Base-by-base conservation (phyloP, 2,797 vertebrate species). In the Trichosurus vulpecula region DNA sequence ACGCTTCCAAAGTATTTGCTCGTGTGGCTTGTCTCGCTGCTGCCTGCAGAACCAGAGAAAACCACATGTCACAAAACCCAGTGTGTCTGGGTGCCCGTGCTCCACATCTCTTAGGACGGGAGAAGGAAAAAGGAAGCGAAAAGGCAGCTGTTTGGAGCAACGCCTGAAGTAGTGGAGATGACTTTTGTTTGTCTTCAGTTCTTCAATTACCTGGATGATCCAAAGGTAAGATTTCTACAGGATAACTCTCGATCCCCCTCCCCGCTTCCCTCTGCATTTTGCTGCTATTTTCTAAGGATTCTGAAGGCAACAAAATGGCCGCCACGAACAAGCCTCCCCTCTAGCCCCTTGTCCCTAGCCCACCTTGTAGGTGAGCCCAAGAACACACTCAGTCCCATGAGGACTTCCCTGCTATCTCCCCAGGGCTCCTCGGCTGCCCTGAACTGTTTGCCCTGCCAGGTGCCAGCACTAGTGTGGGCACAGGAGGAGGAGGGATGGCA, bases 1-100 rank as follows among this genome's bases (percentile, higher is more conserved):
- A 99, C 96, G 66, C 99, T 99, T 94, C 99, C 99, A 0, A 99
- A 99, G 98, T 99, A 99, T 95, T 99, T 99, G 99, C 99, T 99
- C 97, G 99, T 99, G 98, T 99, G 99, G 98, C 99, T 99, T 3
- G 98, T 98, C 96, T 98, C 98, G 91, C 99, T 99, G 97, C 99
- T 99, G 92, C 99, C 99, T 99, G 95, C 93, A 98, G 96, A 95
- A 54, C 96, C 66, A 96, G 30, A 95, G 93, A 51, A 61, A 0
- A 8, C 0, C 1, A 27, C 29, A 5, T 1, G 3, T 2, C 30
- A 96, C 81, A 91, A 0, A 12, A 52, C 52, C 13, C 2, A 8
- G 30, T 0, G 9, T 2, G 29, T 61, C 12, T 2, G 12, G 3
- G 11, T 12, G 8, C 57, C 57, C 4, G 0, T 0, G 30, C 30